Evolutionary conservation across 2,797 vertebrate genomes (phyloP), one percentile per base, ranked within the genome.

Genomic region (Malurus leucopterus): DNA sequence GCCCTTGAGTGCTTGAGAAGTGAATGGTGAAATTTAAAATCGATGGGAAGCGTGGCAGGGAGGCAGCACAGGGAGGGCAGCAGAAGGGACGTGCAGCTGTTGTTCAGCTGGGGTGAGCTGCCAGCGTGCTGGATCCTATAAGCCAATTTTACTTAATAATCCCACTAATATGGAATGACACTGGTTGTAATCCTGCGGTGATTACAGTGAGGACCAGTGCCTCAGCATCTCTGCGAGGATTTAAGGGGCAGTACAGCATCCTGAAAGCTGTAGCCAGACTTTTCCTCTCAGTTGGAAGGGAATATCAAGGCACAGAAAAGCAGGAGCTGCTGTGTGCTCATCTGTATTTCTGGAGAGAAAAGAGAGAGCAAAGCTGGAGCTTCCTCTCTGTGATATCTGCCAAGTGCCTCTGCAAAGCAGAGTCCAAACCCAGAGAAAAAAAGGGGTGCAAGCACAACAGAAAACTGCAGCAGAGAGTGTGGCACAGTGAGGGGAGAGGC

Each of bases 81-180:
- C 78, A 83, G 91, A 10, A 64, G 41, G 73, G 84, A 91, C 15
- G 12, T 40, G 59, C 79, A 80, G 96, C 87, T 75, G 18, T 47
- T 86, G 61, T 46, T 81, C 85, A 75, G 71, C 92, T 77, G 63
- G 80, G 69, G 90, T 84, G 86, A 95, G 75, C 68, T 27, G 72
- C 70, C 54, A 41, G 88, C 63, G 47, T 8, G 62, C 77, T 77
- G 67, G 73, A 91, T 93, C 88, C 90, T 68, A 6, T 94, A 95
- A 96, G 84, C 93, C 92, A 94, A 92, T 95, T 96, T 93, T 91
- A 72, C 72, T 89, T 93, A 91, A 94, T 96, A 96, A 94, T 95
- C 95, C 77, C 81, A 49, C 92, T 95, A 95, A 95, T 94, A 64
- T 77, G 71, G 88, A 92, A 91, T 92, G 94, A 95, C 93, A 92